These are phyloP conservation scores for Sakesphorus luctuosus DNA, from an alignment of 2,113 vertebrate species.

Conservation along the genomic window DNA sequence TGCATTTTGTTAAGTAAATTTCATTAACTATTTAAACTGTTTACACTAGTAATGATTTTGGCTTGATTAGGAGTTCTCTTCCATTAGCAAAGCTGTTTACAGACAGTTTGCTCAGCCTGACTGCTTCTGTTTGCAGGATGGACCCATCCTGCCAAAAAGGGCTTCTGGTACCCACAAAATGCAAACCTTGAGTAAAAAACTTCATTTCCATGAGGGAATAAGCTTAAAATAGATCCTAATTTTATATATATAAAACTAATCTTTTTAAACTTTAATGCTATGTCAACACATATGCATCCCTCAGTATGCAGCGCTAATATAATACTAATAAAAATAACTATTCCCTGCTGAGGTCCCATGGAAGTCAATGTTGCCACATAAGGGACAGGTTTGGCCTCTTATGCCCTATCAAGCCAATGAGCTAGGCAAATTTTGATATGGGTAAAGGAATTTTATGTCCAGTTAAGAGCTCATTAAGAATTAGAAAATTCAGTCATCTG, in stretches of 20 bases:
- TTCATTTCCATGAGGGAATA: neutral
- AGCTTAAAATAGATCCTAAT: neutral
- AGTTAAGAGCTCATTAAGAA: constrained; percentile 17
- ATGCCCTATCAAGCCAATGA: constrained; percentile 29
- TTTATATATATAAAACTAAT: neutral
- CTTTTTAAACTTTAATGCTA: neutral
- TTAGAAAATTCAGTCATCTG: neutral
- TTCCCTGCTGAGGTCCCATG: neutral
- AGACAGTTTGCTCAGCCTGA: neutral
- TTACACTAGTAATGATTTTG: neutral
- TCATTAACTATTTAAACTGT: constrained; percentile 17
- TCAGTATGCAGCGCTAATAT: neutral
- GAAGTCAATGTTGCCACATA: neutral
- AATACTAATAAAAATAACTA: neutral
- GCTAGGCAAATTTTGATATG: neutral
- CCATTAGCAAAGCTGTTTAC: neutral
- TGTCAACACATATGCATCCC: neutral
- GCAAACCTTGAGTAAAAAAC: neutral
- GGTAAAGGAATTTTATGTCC: neutral
- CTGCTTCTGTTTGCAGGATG: neutral
- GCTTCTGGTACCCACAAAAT: neutral
- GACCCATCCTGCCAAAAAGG: neutral
- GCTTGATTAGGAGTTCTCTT: neutral
- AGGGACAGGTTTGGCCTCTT: neutral
- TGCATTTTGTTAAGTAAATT: neutral